A percentile compares a stretch with the other conserved stretches of the same genome.
Evolutionary conservation across 2,888 invertebrate species (phyloP).

Genomic region (Andricus quercusramuli): DNA sequence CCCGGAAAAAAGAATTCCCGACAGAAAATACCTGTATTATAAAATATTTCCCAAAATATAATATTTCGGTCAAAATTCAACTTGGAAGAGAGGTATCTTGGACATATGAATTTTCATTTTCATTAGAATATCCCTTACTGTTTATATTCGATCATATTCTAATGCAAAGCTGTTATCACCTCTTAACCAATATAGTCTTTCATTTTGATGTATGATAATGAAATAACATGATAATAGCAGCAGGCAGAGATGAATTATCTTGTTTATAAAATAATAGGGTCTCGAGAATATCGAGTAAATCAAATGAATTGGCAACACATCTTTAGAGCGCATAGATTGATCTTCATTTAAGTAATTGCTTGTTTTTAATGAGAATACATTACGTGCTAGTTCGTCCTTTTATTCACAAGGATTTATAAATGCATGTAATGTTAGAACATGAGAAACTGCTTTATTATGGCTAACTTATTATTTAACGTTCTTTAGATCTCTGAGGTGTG

Average conservation of each 20-base stretch:
- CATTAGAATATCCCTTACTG: too few species aligned
- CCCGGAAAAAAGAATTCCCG: too few species aligned
- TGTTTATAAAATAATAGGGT: conserved; percentile 18
- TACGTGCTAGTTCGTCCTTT: conserved; percentile 13
- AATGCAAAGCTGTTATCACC: too few species aligned
- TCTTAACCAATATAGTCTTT: too few species aligned
- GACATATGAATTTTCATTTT: too few species aligned
- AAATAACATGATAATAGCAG: conserved; percentile 49
- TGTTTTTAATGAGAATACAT: conserved; percentile 19
- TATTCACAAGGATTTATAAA: conserved; percentile 22
- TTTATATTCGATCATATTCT: too few species aligned
- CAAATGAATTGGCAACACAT: background rate
- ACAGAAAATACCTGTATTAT: too few species aligned
- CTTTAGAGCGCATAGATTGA: conserved; percentile 9
- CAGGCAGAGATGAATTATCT: conserved; percentile 53
- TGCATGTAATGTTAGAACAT: conserved; percentile 9
- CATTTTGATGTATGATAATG: too few species aligned
- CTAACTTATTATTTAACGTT: conserved; percentile 15
- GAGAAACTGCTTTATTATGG: conserved; percentile 19
- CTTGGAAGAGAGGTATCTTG: too few species aligned
- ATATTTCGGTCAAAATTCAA: too few species aligned
- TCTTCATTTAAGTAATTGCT: conserved; percentile 19
- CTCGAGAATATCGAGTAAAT: background rate
- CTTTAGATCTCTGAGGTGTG: background rate
- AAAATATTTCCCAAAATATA: too few species aligned